These are phyloP conservation scores for Orestias chungarensis DNA, from an alignment of 2,797 vertebrate species.

Conservation along the genomic window DNA sequence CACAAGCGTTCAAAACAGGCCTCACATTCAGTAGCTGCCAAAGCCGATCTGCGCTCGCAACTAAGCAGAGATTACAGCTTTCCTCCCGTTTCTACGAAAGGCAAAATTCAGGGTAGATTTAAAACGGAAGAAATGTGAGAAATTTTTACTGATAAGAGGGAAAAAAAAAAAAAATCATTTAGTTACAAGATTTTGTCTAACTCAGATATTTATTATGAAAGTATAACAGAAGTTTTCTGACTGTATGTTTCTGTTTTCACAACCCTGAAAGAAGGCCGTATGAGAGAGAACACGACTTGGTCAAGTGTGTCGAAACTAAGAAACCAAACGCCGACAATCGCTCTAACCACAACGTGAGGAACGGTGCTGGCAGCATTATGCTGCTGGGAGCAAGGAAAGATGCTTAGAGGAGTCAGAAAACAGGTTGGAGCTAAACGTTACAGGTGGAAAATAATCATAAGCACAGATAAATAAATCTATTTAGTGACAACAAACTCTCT, in stretches of 20 bases:
- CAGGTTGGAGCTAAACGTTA: no score
- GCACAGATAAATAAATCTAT: no score
- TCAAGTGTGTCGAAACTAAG: not conserved
- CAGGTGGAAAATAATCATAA: no score
- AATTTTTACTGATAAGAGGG: not conserved
- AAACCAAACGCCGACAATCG: not conserved
- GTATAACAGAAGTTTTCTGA: no score
- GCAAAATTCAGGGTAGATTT: not conserved
- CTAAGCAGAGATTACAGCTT: conserved; percentile 32
- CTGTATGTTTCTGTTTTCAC: no score
- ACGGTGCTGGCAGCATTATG: not conserved
- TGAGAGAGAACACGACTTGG: no score
- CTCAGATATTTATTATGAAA: no score
- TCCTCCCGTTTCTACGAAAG: conserved; percentile 12
- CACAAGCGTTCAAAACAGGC: conserved; percentile 49
- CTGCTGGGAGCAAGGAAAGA: not conserved
- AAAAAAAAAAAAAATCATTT: no score
- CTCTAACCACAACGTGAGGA: not conserved
- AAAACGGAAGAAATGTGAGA: not conserved
- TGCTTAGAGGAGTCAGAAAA: not conserved
- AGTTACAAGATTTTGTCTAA: no score
- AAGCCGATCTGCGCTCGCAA: conserved; percentile 26
- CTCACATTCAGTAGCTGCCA: conserved; percentile 30
- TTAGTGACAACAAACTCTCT: no score
- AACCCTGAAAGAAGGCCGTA: no score